Conservation (phyloP, 2,888 invertebrate species). For the Pycnomerus fuliginosus region DNA sequence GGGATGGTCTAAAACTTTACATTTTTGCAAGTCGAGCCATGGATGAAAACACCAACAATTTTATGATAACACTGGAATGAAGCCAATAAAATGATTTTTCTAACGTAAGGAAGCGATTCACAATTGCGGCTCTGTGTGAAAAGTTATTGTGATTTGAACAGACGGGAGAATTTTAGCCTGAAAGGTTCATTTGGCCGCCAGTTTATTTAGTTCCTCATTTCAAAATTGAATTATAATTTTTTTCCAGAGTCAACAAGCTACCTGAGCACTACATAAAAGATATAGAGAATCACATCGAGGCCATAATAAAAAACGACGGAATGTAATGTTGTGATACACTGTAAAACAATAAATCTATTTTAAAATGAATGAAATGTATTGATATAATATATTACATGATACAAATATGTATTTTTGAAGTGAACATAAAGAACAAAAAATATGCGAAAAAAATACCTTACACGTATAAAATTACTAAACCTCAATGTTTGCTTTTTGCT, state of each 20-base stretch:
- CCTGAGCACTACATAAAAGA: slow-evolving; percentile 44
- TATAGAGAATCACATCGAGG: slow-evolving; percentile 37
- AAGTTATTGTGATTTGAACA: too few relatives aligned
- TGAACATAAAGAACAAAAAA: not conserved
- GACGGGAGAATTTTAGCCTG: too few relatives aligned
- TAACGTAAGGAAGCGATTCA: too few relatives aligned
- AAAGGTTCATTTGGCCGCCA: too few relatives aligned
- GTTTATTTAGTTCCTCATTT: not conserved
- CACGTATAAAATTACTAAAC: not conserved
- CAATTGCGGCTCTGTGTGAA: too few relatives aligned
- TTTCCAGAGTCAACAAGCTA: slow-evolving; percentile 39
- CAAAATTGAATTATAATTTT: slow-evolving; percentile 10
- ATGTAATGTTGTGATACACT: not conserved
- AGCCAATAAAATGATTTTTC: too few relatives aligned
- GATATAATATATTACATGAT: slow-evolving; percentile 2
- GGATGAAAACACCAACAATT: not conserved
- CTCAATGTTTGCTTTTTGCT: not conserved
- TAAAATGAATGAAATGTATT: too few relatives aligned
- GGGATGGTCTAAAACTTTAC: too few relatives aligned
- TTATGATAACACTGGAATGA: too few relatives aligned
- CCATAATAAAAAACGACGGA: slow-evolving; percentile 6
- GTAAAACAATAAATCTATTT: slow-evolving; percentile 3
- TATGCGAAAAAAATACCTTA: not conserved
- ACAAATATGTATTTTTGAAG: not conserved
- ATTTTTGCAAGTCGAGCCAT: too few relatives aligned